phyloP scores from a whole-genome alignment of 2,888 invertebrate genomes.

The Oconnorella tubifera region DNA sequence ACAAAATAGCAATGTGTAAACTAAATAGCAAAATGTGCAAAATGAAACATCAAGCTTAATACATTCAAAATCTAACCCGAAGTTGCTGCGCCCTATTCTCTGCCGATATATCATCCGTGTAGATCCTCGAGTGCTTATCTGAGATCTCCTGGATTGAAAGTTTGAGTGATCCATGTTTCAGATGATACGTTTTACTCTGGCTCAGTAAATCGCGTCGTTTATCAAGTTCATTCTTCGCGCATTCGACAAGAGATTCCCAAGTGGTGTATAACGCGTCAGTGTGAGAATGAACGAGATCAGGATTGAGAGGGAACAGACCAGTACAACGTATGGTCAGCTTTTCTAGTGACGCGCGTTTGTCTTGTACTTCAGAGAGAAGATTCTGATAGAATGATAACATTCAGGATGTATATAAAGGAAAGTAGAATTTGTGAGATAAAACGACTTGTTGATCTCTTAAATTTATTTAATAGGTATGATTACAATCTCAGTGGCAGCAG shows the following conservation, averaged over 20 bases:
- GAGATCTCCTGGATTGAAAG: background rate
- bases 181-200: background rate
- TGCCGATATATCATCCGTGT: background rate
- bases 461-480: no score
- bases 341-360: constrained; percentile 4
- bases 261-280: background rate
- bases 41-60: no score
- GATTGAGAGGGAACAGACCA: constrained; percentile 3
- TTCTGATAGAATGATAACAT: background rate
- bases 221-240: constrained; percentile 4
- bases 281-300: background rate
- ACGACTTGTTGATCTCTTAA: no score
- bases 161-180: background rate
- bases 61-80: constrained; percentile 2
- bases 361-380: constrained; percentile 7
- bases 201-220: constrained; percentile 3
- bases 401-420: background rate
- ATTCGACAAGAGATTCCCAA: constrained; percentile 1
- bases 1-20: no score
- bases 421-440: no score
- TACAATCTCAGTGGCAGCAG: background rate
- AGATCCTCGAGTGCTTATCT: background rate
- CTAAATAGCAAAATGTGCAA: no score
- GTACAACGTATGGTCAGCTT: constrained; percentile 13
- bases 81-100: background rate